A percentile compares a stretch with the other conserved stretches of the same genome.
These are phyloP conservation scores for Neodiprion lecontei DNA, from an alignment of 1,140 invertebrate species.

Conservation along the genomic window DNA sequence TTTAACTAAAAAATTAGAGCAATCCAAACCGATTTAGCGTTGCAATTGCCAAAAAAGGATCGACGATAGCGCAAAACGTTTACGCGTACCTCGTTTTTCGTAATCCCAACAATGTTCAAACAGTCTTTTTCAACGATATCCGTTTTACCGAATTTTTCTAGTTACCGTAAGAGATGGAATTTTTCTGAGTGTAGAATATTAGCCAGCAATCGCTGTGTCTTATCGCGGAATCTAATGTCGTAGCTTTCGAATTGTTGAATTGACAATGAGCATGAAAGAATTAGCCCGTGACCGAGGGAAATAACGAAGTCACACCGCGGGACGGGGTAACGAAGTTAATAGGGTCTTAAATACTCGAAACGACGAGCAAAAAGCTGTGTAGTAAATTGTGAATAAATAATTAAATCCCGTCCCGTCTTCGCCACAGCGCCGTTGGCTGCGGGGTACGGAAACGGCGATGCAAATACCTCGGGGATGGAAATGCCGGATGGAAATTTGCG, in stretches of 20 bases:
- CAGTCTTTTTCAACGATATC: too few species aligned
- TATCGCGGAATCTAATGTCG: too few species aligned
- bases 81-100: too few species aligned
- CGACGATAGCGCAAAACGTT: too few species aligned
- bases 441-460: conserved; percentile 20
- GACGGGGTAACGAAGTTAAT: conserved; percentile 1
- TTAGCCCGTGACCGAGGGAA: conserved; percentile 1
- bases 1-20: too few species aligned
- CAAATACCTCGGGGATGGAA: conserved; percentile 24
- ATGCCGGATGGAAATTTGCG: conserved; percentile 10
- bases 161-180: too few species aligned
- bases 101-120: too few species aligned
- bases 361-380: neutral
- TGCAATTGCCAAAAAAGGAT: too few species aligned
- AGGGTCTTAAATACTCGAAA: conserved; percentile 7
- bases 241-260: neutral
- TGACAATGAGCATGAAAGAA: neutral
- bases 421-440: neutral
- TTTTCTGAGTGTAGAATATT: too few species aligned
- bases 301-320: neutral
- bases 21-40: too few species aligned
- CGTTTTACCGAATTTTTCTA: too few species aligned
- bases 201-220: too few species aligned
- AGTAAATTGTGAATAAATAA: neutral
- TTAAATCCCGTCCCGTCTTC: neutral